Evolutionary conservation across 2,888 invertebrate genomes (phyloP).

Genomic region (Eledona agricola): DNA sequence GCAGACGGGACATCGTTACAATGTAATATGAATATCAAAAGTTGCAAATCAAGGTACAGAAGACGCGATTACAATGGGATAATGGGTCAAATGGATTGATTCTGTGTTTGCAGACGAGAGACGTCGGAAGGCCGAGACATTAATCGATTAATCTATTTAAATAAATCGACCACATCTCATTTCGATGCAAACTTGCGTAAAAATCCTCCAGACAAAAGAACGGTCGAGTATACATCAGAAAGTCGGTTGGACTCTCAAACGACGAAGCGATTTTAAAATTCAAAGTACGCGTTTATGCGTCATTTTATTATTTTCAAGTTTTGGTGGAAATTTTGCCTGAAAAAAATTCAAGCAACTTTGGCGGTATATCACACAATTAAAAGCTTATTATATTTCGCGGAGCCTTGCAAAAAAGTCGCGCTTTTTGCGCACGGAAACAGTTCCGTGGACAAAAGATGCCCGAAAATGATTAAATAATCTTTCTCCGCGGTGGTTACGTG

Average conservation of each 20-base stretch:
- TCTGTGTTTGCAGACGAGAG: constrained; percentile 57
- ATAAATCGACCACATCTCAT: constrained; percentile 58
- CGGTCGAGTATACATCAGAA: constrained; percentile 48
- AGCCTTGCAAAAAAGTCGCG: constrained; percentile 12
- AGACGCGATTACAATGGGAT: constrained; percentile 59
- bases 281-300: constrained; percentile 31
- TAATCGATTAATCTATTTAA: constrained; percentile 60
- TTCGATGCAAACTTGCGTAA: constrained; percentile 57
- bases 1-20: constrained; percentile 30
- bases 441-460: constrained; percentile 17
- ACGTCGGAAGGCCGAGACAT: constrained; percentile 57
- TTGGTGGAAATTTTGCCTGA: no score
- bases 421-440: constrained; percentile 19
- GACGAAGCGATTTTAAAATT: constrained; percentile 43
- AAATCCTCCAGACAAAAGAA: constrained; percentile 39
- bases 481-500: constrained; percentile 16
- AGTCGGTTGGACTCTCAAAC: constrained; percentile 45
- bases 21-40: constrained; percentile 55
- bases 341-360: no score
- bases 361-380: constrained; percentile 26
- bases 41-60: constrained; percentile 57
- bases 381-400: constrained; percentile 22
- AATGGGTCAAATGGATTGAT: constrained; percentile 60
- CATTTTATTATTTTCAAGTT: no score
- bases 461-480: constrained; percentile 24